A percentile compares a stretch with the other conserved stretches of the same genome.
These are phyloP conservation scores for Sycophila sp. DNA, from an alignment of 1,140 invertebrate species.

Conservation along the genomic window DNA sequence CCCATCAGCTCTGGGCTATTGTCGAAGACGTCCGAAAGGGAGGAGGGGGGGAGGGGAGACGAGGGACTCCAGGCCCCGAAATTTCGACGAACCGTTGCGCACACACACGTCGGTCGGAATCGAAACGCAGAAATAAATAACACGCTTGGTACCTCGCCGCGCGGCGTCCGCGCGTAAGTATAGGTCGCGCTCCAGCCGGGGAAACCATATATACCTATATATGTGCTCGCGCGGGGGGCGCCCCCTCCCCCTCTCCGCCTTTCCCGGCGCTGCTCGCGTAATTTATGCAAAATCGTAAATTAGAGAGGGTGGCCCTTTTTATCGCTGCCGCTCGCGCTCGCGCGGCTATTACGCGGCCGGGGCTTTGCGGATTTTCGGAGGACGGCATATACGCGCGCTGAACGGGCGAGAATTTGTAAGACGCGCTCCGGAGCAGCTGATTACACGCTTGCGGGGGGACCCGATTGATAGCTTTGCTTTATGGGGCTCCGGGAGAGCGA, in stretches of 20 bases:
- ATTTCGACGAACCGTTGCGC: not conserved
- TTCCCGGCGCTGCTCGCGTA: not conserved
- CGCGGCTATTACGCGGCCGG: too few relatives aligned
- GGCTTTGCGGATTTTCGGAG: too few relatives aligned
- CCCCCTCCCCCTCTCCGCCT: not conserved
- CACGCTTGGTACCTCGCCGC: constrained; percentile 15
- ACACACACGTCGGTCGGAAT: not conserved
- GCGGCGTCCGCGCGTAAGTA: constrained; percentile 27
- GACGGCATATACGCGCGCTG: too few relatives aligned
- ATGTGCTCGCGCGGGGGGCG: not conserved
- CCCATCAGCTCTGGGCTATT: not conserved
- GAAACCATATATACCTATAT: not conserved
- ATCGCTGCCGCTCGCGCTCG: too few relatives aligned
- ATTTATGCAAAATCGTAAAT: constrained; percentile 15
- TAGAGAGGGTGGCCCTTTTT: not conserved
- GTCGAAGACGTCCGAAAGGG: not conserved
- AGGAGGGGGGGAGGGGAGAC: not conserved
- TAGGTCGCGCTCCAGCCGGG: not conserved
- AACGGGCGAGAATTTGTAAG: too few relatives aligned
- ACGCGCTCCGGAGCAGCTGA: too few relatives aligned
- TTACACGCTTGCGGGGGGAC: not conserved
- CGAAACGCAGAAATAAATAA: constrained; percentile 39
- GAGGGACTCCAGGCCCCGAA: not conserved
- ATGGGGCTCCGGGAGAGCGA: constrained; percentile 1
- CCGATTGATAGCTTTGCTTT: constrained; percentile 19